These are phyloP conservation scores for Caenorhabditis macrosperma DNA, from an alignment of 2,888 invertebrate species.

Conservation along the genomic window DNA sequence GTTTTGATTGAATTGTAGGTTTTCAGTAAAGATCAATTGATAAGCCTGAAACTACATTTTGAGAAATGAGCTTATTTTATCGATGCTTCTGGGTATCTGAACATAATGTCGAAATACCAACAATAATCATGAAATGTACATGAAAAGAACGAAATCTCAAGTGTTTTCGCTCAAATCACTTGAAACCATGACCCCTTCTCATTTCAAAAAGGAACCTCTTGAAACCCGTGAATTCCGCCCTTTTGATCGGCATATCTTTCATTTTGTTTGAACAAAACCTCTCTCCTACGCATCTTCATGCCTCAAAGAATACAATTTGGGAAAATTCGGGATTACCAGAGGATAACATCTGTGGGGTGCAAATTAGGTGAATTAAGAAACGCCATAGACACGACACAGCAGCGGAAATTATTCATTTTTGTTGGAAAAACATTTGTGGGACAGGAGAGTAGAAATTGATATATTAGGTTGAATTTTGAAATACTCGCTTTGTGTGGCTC, in stretches of 20 bases:
- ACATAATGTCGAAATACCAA: too few relatives aligned
- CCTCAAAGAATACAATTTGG: background rate
- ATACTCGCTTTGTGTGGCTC: slow-evolving; percentile 48
- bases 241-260: background rate
- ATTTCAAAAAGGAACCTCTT: slow-evolving; percentile 49
- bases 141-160: slow-evolving; percentile 2
- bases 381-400: too few relatives aligned
- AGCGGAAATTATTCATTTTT: too few relatives aligned
- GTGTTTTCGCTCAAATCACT: slow-evolving; percentile 46
- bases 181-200: slow-evolving; percentile 26
- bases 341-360: slow-evolving; percentile 23
- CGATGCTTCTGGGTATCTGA: too few relatives aligned
- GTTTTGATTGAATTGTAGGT: too few relatives aligned
- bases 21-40: too few relatives aligned
- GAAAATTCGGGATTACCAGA: too few relatives aligned
- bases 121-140: background rate
- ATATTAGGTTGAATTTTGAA: background rate
- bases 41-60: too few relatives aligned
- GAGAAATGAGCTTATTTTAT: too few relatives aligned
- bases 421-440: background rate
- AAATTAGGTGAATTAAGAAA: slow-evolving; percentile 22
- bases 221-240: slow-evolving; percentile 17
- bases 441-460: background rate
- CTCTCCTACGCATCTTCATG: background rate
- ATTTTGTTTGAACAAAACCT: slow-evolving; percentile 21